Evolutionary conservation across 1,140 invertebrate genomes (phyloP).

Genomic region (Brachionus sp.): DNA sequence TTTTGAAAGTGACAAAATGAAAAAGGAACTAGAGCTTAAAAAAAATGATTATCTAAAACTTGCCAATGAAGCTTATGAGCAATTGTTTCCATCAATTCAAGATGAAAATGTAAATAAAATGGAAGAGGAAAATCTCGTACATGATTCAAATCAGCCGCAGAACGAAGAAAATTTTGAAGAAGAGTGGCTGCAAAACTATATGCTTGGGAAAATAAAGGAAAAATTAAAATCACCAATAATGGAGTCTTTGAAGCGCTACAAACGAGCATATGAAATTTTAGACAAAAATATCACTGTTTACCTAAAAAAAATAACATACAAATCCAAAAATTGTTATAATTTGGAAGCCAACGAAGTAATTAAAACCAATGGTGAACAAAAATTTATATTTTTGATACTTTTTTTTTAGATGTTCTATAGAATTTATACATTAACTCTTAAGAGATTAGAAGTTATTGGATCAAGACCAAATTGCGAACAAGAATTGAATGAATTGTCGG

Average conservation of each 20-base stretch:
- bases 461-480: background rate
- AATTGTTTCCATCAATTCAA: background rate
- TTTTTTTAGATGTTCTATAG: conserved; percentile 35
- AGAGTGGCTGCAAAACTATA: conserved; percentile 38
- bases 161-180: background rate
- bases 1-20: background rate
- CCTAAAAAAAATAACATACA: conserved; percentile 37
- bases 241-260: conserved; percentile 13
- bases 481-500: background rate
- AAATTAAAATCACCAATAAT: background rate
- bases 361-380: background rate
- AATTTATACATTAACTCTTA: conserved; percentile 20
- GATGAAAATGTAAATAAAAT: background rate
- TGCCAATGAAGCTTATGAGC: background rate
- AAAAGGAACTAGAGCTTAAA: background rate
- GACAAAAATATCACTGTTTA: background rate
- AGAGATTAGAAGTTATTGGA: background rate
- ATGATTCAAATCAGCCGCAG: background rate
- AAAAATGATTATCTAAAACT: background rate
- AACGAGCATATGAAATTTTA: conserved; percentile 19
- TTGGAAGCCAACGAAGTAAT: conserved; percentile 39
- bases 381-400: background rate
- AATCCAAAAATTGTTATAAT: conserved; percentile 29
- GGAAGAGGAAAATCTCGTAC: background rate
- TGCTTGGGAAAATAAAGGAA: conserved; percentile 41